These are phyloP conservation scores for Globicephala melas DNA, from an alignment of 2,113 vertebrate species.

Conservation along the genomic window DNA sequence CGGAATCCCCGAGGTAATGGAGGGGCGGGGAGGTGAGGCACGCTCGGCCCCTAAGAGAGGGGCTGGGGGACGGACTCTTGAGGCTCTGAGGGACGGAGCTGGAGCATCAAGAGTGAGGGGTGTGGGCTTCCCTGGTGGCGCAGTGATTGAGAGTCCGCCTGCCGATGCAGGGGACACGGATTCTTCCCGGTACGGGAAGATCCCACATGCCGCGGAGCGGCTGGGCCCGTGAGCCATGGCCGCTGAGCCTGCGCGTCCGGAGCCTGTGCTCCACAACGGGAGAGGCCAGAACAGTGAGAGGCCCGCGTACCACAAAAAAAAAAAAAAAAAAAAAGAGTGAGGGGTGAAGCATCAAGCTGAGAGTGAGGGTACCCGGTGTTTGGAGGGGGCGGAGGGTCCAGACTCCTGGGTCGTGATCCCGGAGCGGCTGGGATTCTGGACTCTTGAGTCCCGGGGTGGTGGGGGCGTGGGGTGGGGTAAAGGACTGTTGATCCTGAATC, in stretches of 20 bases:
- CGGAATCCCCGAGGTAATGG: constrained; percentile 62
- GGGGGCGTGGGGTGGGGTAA: too few species aligned
- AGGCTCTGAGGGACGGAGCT: not conserved
- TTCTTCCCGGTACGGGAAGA: too few species aligned
- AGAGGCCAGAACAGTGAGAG: too few species aligned
- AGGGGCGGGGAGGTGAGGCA: not conserved
- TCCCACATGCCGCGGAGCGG: too few species aligned
- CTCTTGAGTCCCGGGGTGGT: not conserved
- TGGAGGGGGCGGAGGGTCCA: not conserved
- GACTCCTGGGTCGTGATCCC: not conserved
- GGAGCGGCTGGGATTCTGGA: not conserved
- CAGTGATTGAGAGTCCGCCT: too few species aligned
- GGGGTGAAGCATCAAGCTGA: not conserved
- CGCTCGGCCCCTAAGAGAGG: not conserved
- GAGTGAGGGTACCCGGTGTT: not conserved
- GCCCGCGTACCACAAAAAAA: too few species aligned
- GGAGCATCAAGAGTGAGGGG: not conserved
- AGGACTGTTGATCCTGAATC: not conserved
- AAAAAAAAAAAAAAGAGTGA: not conserved
- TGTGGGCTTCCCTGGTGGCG: not conserved
- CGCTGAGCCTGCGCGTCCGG: too few species aligned
- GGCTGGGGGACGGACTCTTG: not conserved
- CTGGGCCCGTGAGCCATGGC: too few species aligned
- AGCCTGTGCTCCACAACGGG: too few species aligned
- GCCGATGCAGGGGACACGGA: too few species aligned